Base-by-base conservation (phyloP, 1,140 invertebrate species). In the Sycobia sp. region DNA sequence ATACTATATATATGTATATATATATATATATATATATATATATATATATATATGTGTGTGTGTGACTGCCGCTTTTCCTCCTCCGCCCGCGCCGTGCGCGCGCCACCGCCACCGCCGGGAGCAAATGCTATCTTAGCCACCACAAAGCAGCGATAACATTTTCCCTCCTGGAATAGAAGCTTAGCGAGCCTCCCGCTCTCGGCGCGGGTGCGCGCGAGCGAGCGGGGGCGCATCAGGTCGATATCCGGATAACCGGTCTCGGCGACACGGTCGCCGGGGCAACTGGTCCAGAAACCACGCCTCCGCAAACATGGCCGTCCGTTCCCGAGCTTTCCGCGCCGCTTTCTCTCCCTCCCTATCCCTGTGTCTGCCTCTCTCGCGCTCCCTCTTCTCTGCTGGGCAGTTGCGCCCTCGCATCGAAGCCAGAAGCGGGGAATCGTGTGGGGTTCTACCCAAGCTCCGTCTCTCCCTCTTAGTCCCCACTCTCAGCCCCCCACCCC, bases 71-170 rank as follows among this genome's bases (percentile, higher is more conserved):
- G n/a, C n/a, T n/a, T n/a, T n/a, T n/a, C n/a, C n/a, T n/a, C n/a
- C n/a, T n/a, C n/a, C 4, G 20, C 0, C 41, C 0, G 18, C 41
- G 4, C 16, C 18, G 18, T 3, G 25, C 20, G 41, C 23, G 49
- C n/a, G 44, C 23, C 27, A 29, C 25, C 13, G 51, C 36, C 10
- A 32, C 38, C 11, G 53, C 44, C 62, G 62, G 68, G 68, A 71
- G 68, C 74, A 72, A 74, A 73, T 81, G 79, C 77, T 80, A 80
- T 81, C 78, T 80, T 81, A 80, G 76, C 74, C 76, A 76, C 79
- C 78, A 81, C 80, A 82, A 82, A 82, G 80, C 78, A 80, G 79
- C 80, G 80, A 82, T 82, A 82, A 82, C 77, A 81, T 81, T 82
- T 82, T 82, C 78, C 79, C 79, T 81, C 78, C 77, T 73, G 76